Evolutionary conservation across 2,113 vertebrate species (phyloP), one percentile per base, ranked within the genome.

Genomic region (Cephalopholis sonnerati): DNA sequence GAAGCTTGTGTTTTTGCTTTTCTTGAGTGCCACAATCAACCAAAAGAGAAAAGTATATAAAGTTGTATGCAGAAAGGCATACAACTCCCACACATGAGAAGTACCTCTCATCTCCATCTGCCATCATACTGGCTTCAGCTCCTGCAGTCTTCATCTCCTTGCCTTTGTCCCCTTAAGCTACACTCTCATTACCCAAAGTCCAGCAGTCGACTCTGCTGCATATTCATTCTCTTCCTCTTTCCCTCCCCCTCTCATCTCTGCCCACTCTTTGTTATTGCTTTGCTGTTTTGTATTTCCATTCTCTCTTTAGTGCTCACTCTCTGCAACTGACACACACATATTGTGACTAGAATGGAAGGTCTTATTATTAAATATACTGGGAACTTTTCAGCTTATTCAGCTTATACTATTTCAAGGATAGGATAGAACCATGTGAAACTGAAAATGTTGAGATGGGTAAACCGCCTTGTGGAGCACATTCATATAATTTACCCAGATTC

Each of bases 111-210:
- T 74, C 59, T 22, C 1, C 1, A 3, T 76, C 61, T 68, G 69
- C n/a, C 71, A 55, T 22, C 72, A 67, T 51, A 6, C 72, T 15
- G 77, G 54, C 76, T 72, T 62, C 61, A 46, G 59, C 55, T 71
- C 65, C 69, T 54, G 69, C 81, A 69, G 84, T 76, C 58, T 86
- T 25, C 18, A 13, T 54, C 73, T 76, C 69, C 81, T 59, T 79
- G 59, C 68, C 29, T 77, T 85, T 79, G 70, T 76, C 70, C 79
- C 80, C 61, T 69, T 70, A 64, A 83, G 68, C 77, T 86, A 67
- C 70, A 51, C 75, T 71, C 66, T 88, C 78, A 82, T 90, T 86
- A 86, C 78, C 84, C 81, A 86, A 51, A 86, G 81, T 90, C 83
- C 82, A 68, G 78, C 83, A 82, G 82, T 82, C 63, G 25, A 81